Base-by-base conservation (phyloP, 2,797 vertebrate genomes). In the Crocodylus rhombifer region DNA sequence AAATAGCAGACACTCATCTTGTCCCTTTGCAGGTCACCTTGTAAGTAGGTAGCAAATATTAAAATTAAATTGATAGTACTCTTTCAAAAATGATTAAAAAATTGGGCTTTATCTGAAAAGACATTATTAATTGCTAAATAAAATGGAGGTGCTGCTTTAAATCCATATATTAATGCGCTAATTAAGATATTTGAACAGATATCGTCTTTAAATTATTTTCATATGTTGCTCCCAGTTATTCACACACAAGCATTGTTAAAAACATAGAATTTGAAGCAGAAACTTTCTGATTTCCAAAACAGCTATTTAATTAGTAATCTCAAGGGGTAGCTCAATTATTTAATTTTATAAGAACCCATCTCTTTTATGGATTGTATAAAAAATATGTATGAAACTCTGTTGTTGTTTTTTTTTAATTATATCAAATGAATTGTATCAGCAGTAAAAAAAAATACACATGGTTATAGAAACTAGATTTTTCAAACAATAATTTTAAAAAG, bases 11-110 rank as follows among this genome's bases (percentile, higher is more conserved):
- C 77, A 65, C 30, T 80, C 56, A 69, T 76, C 94, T 90, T 89
- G 12, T 8, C 55, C 84, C 82, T 94, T 90, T 94, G 83, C 92
- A 86, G 79, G 18, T 62, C 82, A 75, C 17, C 85, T 36, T 80
- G 30, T 51, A 16, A 23, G 75, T 86, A 77, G 57, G 87, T 36
- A 82, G 89, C 82, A 89, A 77, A 5, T 5, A 80, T n/a, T 69
- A 67, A 9, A 33, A 69, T 30, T 64, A n/a, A 80, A 86, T 3
- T 67, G n/a, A 88, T 93, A 7, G 87, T 3, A 9, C 20, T 73
- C 30, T 76, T 76, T 30, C 51, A 78, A 6, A 75, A 90, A 73
- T n/a, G 82, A 2, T 57, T 88, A 56, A 61, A 75, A 82, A 76
- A 74, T 56, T 51, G 56, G 1, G 30, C 9, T 94, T 85, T 82